Evolutionary conservation across 2,797 vertebrate species (phyloP), one percentile per base, ranked within the genome.

Genomic region (Fistularia commersonii): DNA sequence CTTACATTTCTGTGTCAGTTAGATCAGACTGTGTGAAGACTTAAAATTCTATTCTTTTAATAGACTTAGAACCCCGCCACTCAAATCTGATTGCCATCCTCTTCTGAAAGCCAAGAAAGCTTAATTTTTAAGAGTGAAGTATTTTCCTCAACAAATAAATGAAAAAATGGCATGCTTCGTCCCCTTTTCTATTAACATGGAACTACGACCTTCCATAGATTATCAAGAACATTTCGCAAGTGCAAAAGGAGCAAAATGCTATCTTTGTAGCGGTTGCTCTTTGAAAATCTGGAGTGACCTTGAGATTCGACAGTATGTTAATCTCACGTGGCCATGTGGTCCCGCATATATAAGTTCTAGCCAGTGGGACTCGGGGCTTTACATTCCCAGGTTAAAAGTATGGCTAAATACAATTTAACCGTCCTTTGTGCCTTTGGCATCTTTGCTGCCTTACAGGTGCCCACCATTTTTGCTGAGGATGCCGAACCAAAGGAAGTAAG

Each of bases 401-500:
- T 10, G 38, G 40, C 32, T 0, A 62, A 57, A 51, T 13, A 41
- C 10, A 35, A 50, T 9, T 11, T 60, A 2, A 34, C 14, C 9
- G 46, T 74, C 59, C 43, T 76, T 39, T 77, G 44, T 1, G 14
- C 53, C 3, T 38, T 72, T 10, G 51, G 61, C 31, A 39, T 84
- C 33, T 31, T 60, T 2, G 72, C 61, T 10, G 46, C 52, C 32
- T 54, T 81, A 6, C 69, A 72, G 56, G 61, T 68, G 39, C 41
- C 70, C 8, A 9, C 31, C 38, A 51, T 48, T 48, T 45, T 8
- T 41, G 54, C 51, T 2, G 44, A 62, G 2, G 46, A 53, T 23
- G 33, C 12, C 3, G 48, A 35, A 7, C 8, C n/a, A 1, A 4
- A 12, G 3, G 4, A 1, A 1, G 68, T 78, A 54, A 72, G 67